Base-by-base conservation (phyloP, 1,140 invertebrate genomes). In the Monomorium pharaonis region DNA sequence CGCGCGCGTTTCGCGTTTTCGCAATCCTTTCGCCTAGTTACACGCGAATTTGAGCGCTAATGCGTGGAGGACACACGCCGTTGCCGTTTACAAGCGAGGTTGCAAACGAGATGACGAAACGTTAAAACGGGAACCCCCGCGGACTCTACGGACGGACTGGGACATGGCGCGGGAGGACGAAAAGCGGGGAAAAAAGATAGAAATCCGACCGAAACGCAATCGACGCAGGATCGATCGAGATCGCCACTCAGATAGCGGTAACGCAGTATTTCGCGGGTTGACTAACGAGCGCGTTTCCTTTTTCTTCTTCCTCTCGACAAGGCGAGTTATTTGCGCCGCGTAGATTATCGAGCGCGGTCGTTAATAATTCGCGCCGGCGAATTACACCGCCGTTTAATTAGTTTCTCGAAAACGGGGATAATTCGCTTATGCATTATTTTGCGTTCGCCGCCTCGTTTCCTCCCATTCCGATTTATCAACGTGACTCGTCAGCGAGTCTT, bases 181-280 rank as follows among this genome's bases (percentile, higher is more conserved):
- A 14, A 16, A 18, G 3, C 14, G 30, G 27, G 9, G 3, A 21
- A 44, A 58, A 56, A 27, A 76, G 42, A 72, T n/a, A 72, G 44
- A 80, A 37, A 83, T 16, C 18, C 51, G 30, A 2, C n/a, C n/a
- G n/a, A 7, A 75, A 44, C 69, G 54, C 18, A 33, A 56, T 83
- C n/a, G n/a, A 56, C 12, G n/a, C 12, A 18, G 74, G 24, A 56
- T 60, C 33, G 47, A 33, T 80, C 30, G 24, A 80, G 76, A 80
- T 80, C 76, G 7, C 49, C 24, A 44, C 47, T 80, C 62, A 42
- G 63, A 69, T 80, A 80, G 30, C 62, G 76, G 62, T 80, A 80
- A 67, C 62, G 76, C 33, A 80, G 69, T 80, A 69, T 69, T 80
- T 69, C 69, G 62, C 62, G 47, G 44, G 16, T 24, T 69, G 62